Evolutionary conservation across 2,797 vertebrate species (phyloP), one percentile per base, ranked within the genome.

Genomic region (Rhinella marina): DNA sequence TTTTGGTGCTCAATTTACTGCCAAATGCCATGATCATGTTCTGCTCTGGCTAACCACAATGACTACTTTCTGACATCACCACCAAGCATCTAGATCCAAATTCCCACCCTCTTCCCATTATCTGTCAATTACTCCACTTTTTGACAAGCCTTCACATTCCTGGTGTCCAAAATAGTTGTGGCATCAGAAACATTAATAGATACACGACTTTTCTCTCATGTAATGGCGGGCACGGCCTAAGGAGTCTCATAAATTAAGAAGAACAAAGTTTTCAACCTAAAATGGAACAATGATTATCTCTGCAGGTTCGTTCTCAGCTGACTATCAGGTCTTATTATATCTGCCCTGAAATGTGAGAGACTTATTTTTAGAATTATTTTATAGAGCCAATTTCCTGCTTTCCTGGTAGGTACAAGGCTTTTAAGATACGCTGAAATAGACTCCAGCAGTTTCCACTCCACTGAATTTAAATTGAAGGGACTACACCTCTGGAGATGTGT

Each of bases 201-300:
- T 50, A 75, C 10, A 72, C 29, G 21, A 72, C 8, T 19, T 76
- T 54, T n/a, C 11, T 76, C 73, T 76, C 23, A 12, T 54, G 23
- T 52, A 17, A 76, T 48, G 3, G 41, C 0, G 9, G 8, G 27
- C 8, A 19, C 32, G 17, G 72, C 11, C 41, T 23, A 75, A 52
- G 21, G 17, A 50, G 21, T 1, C 41, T 23, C 21, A 23, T 73
- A n/a, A 48, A 73, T 29, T 50, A 75, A 52, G 9, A 73, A 73
- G 41, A 2, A 50, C 72, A 75, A 2, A 7, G 48, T 52, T 7
- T 76, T 76, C 13, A 76, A 54, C 21, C 48, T 76, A 76, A 76
- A 52, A n/a, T 25, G 50, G 73, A 76, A 76, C 73, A 52, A 52
- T 52, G 13, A 76, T 76, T 54, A 76, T 76, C 54, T 76, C 48